Conservation (phyloP, 1,140 invertebrate species). For the Hydropsyche tenuis region DNA sequence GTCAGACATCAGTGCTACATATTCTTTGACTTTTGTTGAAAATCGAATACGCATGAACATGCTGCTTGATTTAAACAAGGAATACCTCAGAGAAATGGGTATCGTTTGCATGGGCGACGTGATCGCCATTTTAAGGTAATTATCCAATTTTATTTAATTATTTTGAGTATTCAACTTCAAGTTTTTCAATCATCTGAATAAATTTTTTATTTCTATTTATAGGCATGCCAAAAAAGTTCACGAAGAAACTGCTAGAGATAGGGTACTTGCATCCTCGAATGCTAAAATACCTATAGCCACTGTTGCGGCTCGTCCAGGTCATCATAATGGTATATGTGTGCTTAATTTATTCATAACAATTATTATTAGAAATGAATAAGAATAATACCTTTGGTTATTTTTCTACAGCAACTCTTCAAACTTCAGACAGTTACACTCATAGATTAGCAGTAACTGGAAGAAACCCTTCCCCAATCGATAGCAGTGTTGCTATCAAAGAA, state of each 20-base stretch:
- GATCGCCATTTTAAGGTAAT: slow-evolving; percentile 75
- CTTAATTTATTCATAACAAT: too few species aligned
- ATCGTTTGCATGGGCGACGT: slow-evolving; percentile 83
- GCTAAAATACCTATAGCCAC: slow-evolving; percentile 58
- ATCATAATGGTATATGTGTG: too few species aligned
- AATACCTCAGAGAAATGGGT: slow-evolving; percentile 83
- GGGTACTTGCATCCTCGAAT: slow-evolving; percentile 58
- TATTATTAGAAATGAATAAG: too few species aligned
- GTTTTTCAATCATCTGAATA: slow-evolving; percentile 16
- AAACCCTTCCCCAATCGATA: slow-evolving; percentile 14
- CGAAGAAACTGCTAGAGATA: slow-evolving; percentile 67
- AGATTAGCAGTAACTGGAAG: slow-evolving; percentile 50
- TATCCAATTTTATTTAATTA: slow-evolving; percentile 19
- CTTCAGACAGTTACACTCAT: slow-evolving; percentile 58
- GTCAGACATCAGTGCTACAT: slow-evolving; percentile 73
- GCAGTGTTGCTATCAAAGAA: slow-evolving; percentile 35
- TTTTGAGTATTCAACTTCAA: too few species aligned
- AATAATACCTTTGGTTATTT: too few species aligned
- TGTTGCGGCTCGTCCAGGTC: slow-evolving; percentile 52
- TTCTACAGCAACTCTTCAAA: slow-evolving; percentile 54
- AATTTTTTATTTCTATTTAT: slow-evolving; percentile 30
- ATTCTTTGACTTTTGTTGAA: slow-evolving; percentile 82
- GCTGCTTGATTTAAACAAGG: slow-evolving; percentile 81
- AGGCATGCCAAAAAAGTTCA: slow-evolving; percentile 80
- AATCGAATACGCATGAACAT: slow-evolving; percentile 83